phyloP scores from a whole-genome alignment of 1,140 invertebrate genomes.

The Lordiphosa collinella region DNA sequence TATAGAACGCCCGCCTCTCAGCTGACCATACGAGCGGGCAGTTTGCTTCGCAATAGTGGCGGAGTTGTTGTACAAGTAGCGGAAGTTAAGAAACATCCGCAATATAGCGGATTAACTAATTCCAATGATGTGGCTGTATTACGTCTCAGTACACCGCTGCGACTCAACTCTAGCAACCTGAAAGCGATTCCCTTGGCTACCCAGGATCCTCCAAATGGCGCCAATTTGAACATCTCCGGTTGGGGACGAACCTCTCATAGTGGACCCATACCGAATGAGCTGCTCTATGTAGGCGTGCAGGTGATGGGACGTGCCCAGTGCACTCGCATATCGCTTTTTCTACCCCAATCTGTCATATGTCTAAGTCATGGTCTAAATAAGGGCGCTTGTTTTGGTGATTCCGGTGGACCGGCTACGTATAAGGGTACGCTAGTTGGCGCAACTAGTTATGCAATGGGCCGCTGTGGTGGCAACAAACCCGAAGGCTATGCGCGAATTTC shows the following conservation, averaged over 20 bases:
- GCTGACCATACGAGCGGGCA: constrained; percentile 45
- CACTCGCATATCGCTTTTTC: constrained; percentile 9
- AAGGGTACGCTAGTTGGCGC: constrained; percentile 48
- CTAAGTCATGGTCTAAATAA: constrained; percentile 45
- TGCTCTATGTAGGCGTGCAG: constrained; percentile 42
- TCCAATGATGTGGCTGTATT: constrained; percentile 79
- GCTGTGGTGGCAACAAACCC: constrained; percentile 73
- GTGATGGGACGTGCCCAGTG: constrained; percentile 29
- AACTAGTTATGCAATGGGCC: constrained; percentile 51
- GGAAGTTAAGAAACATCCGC: constrained; percentile 64
- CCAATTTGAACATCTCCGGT: constrained; percentile 76
- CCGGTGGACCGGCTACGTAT: constrained; percentile 69
- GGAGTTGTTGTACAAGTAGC: constrained; percentile 37
- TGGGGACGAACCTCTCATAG: constrained; percentile 78
- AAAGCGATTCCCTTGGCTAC: constrained; percentile 54
- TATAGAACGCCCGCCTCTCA: constrained; percentile 7
- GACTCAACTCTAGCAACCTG: constrained; percentile 61
- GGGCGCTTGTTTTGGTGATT: constrained; percentile 71
- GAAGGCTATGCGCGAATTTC: constrained; percentile 82
- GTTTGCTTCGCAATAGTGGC: constrained; percentile 25
- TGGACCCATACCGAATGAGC: constrained; percentile 40
- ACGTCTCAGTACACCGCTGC: constrained; percentile 59
- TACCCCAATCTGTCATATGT: constrained; percentile 52
- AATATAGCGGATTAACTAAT: too few relatives aligned
- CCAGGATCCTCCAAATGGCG: constrained; percentile 39